Base-by-base conservation (phyloP, 92 coral and sea anemone genomes). In the Muricea muricata region DNA sequence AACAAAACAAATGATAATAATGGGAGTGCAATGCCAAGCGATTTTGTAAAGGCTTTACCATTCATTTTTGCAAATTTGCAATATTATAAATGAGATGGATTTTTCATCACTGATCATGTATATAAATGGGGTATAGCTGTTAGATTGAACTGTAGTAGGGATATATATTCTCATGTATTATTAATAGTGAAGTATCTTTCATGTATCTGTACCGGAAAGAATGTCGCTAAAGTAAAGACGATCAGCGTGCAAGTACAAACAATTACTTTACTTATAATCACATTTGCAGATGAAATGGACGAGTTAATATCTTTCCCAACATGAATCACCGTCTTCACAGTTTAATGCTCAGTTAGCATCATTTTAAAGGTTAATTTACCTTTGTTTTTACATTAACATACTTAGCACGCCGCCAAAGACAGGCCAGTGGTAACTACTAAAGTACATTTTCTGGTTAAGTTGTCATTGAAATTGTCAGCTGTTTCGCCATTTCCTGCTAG, bases 261-360 rank as follows among this genome's bases (percentile, higher is more conserved):
- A 63, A 63, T 32, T 63, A 63, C 30, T 63, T 63, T 7, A 32
- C 37, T 28, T 30, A 63, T 28, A 57, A 57, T 57, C 65, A 57
- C 30, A 57, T 57, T 57, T 57, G 65, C 65, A 57, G 4, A 32
- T 54, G 25, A 4, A 54, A 17, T 54, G 17, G 21, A 54, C 6
- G 20, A 26, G 7, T 60, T 24, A 25, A 60, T 60, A 4, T 34
- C 12, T 63, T 63, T 63, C 70, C 39, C 39, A 29, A 63, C 37
- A 63, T 63, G 70, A 37, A 28, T n/a, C 70, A 32, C 39, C 4
- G 70, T 13, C 21, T 28, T 63, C 70, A 63, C 70, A 63, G 70
- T 63, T 63, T 28, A 28, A 63, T 63, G 18, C 70, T 25, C 68
- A 60, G 34, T 28, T 63, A 63, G 70, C 70, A 63, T 20, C 65